Conservation (phyloP, 64 coral and sea anemone genomes). For the Montipora capricornis region DNA sequence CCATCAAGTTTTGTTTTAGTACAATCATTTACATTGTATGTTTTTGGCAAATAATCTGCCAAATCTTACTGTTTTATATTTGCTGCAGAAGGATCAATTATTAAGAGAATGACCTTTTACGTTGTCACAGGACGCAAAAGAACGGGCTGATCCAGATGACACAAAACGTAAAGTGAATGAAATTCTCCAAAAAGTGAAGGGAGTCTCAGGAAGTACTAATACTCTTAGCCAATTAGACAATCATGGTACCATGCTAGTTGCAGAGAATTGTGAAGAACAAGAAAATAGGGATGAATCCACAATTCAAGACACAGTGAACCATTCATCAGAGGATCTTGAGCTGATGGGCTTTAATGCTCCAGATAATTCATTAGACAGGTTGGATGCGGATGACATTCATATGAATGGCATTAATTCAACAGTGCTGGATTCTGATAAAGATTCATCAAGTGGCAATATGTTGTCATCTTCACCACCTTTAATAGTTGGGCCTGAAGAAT, state of each 20-base stretch:
- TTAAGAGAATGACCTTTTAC: not conserved
- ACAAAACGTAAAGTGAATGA: slow-evolving; percentile 93
- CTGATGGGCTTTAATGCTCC: not conserved
- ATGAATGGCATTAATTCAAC: slow-evolving; percentile 4
- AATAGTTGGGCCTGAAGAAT: not conserved
- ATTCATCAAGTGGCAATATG: not conserved
- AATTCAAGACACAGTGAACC: not conserved
- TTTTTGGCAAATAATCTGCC: no score
- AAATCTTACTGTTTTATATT: no score
- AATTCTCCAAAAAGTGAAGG: slow-evolving; percentile 89
- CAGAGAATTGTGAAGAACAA: not conserved
- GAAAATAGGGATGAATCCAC: not conserved
- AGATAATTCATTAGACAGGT: not conserved
- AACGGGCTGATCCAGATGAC: slow-evolving; percentile 74
- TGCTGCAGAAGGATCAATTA: not conserved
- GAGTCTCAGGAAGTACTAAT: slow-evolving; percentile 48
- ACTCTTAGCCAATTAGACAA: not conserved
- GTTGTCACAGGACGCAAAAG: slow-evolving; percentile 73
- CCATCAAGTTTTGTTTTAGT: no score
- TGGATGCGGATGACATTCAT: not conserved
- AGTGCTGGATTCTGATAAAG: not conserved
- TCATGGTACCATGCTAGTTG: not conserved
- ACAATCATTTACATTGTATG: no score
- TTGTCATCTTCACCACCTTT: not conserved
- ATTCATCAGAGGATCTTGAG: not conserved